Base-by-base conservation (phyloP, 2,113 vertebrate species). In the Clarias macrocephalus region DNA sequence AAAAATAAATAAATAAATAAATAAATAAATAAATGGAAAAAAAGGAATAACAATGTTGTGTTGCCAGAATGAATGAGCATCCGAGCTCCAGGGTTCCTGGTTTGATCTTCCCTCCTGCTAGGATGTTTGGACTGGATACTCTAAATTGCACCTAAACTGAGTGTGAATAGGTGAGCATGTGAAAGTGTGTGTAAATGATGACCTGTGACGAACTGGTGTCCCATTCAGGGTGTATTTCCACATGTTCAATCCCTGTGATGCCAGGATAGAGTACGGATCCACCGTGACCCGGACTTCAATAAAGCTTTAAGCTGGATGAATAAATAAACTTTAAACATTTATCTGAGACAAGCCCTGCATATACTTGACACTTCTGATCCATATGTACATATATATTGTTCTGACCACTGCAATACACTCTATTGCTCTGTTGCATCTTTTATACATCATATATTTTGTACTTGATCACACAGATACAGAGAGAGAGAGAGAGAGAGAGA, bases 331-430 rank as follows among this genome's bases (percentile, higher is more conserved):
- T 37, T 37, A 25, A 21, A 25, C 23, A 76, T 76, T 72, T 72
- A 37, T 70, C 66, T 16, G 8, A 79, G 52, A 18, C 21, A 9
- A 7, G 21, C n/a, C 25, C 16, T 30, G 25, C 25, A 19, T 28
- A 56, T 79, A n/a, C 13, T 79, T 56, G 8, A 9, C 28, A 30
- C 21, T 60, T 60, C 28, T 60, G 3, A 21, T 12, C 77, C 33
- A 80, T 60, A 59, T 59, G 18, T 80, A 30, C 28, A 80, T 62
- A 80, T 80, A 81, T 81, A 70, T 66, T 83, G 1, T 3, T 56
- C 25, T 68, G 23, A 21, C 13, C 63, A 70, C 16, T 15, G 19
- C 8, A 56, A 23, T 13, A 70, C 25, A 68, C 33, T 37, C 82
- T 8, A 59, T 59, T 84, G 37, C 28, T 37, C 19, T 30, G 77